Evolutionary conservation across 2,113 vertebrate species (phyloP).

Genomic region (Ailurus styani): DNA sequence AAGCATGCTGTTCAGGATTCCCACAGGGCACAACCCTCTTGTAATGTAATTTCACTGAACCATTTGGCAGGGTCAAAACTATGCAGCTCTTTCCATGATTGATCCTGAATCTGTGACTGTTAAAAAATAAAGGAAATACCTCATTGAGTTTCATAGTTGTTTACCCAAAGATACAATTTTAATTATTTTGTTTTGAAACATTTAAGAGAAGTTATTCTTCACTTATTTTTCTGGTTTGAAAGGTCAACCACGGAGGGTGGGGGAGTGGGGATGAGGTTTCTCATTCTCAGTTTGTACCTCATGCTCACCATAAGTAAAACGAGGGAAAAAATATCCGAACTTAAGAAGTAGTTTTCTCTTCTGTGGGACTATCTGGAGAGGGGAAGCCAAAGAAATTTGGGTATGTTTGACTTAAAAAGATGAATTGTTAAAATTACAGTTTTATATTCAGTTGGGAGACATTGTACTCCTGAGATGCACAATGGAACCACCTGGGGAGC

Average conservation of each 20-base stretch:
- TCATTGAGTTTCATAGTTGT: slow-evolving; percentile 59
- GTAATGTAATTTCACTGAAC: neutral
- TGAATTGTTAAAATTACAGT: neutral
- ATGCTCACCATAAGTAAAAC: neutral
- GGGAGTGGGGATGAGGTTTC: neutral
- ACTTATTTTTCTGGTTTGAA: slow-evolving; percentile 14
- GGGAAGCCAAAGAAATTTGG: neutral
- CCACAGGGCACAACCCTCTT: neutral
- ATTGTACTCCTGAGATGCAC: neutral
- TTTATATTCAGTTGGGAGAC: slow-evolving; percentile 8
- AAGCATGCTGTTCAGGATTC: neutral
- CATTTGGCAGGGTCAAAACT: slow-evolving; percentile 24
- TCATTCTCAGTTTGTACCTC: neutral
- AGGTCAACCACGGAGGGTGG: neutral
- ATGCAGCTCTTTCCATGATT: slow-evolving; percentile 42
- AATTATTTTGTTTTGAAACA: slow-evolving; percentile 69
- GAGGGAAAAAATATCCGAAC: neutral
- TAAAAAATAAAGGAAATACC: slow-evolving; percentile 61
- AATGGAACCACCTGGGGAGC: neutral
- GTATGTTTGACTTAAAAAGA: neutral
- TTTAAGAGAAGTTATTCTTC: slow-evolving; percentile 50
- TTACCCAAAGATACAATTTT: slow-evolving; percentile 51
- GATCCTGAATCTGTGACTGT: slow-evolving; percentile 15
- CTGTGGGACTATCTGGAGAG: neutral
- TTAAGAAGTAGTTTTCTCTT: neutral